Percentiles rank a stretch among this genome's conserved stretches.
These are phyloP conservation scores for Cottoperca gobio DNA, from an alignment of 2,797 vertebrate species.

Conservation along the genomic window DNA sequence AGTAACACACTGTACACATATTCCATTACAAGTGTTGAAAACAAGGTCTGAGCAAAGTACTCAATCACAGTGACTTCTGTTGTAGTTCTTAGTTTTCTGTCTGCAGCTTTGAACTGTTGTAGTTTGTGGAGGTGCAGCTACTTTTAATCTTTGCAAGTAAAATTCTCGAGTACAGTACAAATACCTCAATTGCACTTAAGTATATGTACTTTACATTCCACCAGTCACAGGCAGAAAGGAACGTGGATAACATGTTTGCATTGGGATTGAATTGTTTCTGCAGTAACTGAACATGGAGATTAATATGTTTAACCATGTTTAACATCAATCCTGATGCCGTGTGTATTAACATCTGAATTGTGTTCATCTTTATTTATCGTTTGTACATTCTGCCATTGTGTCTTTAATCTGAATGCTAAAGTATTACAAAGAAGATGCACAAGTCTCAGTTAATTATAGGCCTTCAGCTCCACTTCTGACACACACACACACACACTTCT, in stretches of 20 bases:
- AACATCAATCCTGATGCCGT: not conserved
- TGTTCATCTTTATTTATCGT: constrained; percentile 13
- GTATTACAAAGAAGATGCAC: not conserved
- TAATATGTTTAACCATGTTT: too few species aligned
- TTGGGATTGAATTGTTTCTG: not conserved
- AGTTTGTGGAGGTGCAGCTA: not conserved
- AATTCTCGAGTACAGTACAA: not conserved
- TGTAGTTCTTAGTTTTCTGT: not conserved
- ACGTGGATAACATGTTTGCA: not conserved
- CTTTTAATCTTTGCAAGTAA: too few species aligned
- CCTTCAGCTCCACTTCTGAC: not conserved
- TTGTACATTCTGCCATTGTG: not conserved
- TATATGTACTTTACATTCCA: not conserved
- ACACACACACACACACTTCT: too few species aligned
- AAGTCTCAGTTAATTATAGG: not conserved
- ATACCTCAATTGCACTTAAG: not conserved
- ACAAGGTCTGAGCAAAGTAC: not conserved
- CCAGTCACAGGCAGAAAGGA: not conserved
- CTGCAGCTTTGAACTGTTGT: not conserved
- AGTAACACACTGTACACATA: not conserved
- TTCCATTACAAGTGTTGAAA: not conserved
- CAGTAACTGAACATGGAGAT: not conserved
- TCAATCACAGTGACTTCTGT: not conserved
- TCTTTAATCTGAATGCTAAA: too few species aligned
- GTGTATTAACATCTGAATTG: not conserved